Evolutionary conservation across 2,113 vertebrate species (phyloP).

Genomic region (Stegostoma tigrinum): DNA sequence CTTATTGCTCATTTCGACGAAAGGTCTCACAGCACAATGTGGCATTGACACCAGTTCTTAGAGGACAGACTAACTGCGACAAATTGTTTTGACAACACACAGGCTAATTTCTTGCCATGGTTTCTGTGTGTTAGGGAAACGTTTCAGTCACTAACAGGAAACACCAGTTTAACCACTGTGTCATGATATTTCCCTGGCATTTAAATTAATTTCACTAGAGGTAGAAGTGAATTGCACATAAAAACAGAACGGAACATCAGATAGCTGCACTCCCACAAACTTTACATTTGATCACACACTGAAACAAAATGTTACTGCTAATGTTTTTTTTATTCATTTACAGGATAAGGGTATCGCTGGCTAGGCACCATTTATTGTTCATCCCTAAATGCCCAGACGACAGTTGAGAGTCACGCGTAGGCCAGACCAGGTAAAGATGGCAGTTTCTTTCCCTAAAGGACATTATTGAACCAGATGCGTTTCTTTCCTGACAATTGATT

Average conservation of each 20-base stretch:
- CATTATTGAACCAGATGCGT: no score
- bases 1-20: neutral
- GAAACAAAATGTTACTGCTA: neutral
- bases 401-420: no score
- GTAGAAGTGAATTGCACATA: neutral
- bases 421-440: no score
- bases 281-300: no score
- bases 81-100: slow-evolving; percentile 31
- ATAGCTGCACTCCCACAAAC: neutral
- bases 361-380: no score
- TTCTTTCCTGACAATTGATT: no score
- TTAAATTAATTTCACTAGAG: neutral
- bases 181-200: neutral
- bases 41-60: neutral
- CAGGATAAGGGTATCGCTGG: no score
- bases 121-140: neutral
- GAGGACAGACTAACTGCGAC: neutral
- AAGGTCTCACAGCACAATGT: neutral
- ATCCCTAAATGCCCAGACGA: no score
- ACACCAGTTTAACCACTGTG: neutral
- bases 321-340: no score
- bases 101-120: neutral
- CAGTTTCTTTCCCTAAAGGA: no score
- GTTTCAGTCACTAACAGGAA: slow-evolving; percentile 24
- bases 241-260: neutral